A percentile compares a stretch with the other conserved stretches of the same genome.
These are phyloP conservation scores for Ornithoptera priamus DNA, from an alignment of 2,888 invertebrate species.

Conservation along the genomic window DNA sequence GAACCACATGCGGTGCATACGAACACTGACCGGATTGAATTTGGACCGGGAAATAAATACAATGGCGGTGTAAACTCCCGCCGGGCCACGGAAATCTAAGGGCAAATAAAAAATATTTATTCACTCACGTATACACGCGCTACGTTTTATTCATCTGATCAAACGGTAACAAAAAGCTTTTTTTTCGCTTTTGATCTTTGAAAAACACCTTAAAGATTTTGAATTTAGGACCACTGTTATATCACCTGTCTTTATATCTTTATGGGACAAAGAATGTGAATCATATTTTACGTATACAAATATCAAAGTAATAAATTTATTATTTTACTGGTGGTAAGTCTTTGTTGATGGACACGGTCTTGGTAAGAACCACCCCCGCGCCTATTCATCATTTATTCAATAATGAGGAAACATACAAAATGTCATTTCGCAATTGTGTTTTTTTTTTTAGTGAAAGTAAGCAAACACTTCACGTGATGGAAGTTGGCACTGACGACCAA, in stretches of 20 bases:
- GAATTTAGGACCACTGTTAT: neutral
- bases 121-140: conserved; percentile 39
- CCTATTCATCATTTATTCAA: too few species aligned
- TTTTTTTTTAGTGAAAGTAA: too few species aligned
- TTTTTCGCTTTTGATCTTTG: conserved; percentile 14
- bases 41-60: conserved; percentile 58
- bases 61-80: conserved; percentile 63
- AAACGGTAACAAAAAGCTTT: conserved; percentile 36
- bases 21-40: conserved; percentile 52
- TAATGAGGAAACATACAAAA: too few species aligned
- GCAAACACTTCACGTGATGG: too few species aligned
- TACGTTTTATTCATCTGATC: conserved; percentile 31
- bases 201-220: conserved; percentile 2
- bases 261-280: neutral
- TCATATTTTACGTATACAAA: neutral
- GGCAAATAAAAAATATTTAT: conserved; percentile 52
- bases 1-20: conserved; percentile 67
- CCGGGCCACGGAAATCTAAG: conserved; percentile 58
- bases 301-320: conserved; percentile 1
- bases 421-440: too few species aligned
- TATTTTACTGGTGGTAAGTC: neutral
- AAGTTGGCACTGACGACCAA: too few species aligned
- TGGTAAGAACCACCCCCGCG: too few species aligned
- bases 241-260: neutral
- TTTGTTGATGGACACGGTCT: too few species aligned